phyloP scores from a whole-genome alignment of 2,888 invertebrate genomes.

The Trilocha varians region DNA sequence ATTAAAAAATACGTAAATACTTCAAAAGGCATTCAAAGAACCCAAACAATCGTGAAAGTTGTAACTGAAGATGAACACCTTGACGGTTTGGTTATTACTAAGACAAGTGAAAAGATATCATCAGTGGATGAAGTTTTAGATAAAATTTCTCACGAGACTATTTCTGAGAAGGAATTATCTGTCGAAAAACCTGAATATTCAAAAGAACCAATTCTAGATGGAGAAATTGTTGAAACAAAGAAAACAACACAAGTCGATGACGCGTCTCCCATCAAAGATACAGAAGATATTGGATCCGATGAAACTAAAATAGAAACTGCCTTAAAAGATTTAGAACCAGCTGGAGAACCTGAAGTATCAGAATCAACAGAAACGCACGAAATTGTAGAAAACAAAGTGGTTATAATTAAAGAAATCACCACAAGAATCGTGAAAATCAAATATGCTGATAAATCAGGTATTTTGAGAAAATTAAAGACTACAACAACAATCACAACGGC shows the following conservation, averaged over 20 bases:
- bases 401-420: constrained; percentile 9
- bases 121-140: constrained; percentile 36
- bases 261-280: constrained; percentile 1
- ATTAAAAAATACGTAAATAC: constrained; percentile 36
- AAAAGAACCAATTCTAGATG: background rate
- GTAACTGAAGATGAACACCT: constrained; percentile 53
- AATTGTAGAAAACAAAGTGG: constrained; percentile 9
- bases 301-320: constrained; percentile 1
- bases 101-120: constrained; percentile 54
- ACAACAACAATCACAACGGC: constrained; percentile 20
- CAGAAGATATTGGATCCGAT: constrained; percentile 7
- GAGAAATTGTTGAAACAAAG: background rate
- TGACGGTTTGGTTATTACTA: constrained; percentile 51
- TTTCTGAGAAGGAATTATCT: background rate
- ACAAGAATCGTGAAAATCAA: constrained; percentile 16
- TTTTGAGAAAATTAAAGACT: constrained; percentile 21
- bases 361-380: constrained; percentile 14
- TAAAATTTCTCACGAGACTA: background rate
- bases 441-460: constrained; percentile 17
- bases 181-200: background rate
- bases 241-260: background rate
- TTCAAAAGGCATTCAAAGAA: constrained; percentile 30
- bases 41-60: constrained; percentile 43
- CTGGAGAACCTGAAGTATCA: constrained; percentile 13
- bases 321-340: constrained; percentile 8